Conservation (phyloP, 2,797 vertebrate genomes). For the Poliocrania exsul region DNA sequence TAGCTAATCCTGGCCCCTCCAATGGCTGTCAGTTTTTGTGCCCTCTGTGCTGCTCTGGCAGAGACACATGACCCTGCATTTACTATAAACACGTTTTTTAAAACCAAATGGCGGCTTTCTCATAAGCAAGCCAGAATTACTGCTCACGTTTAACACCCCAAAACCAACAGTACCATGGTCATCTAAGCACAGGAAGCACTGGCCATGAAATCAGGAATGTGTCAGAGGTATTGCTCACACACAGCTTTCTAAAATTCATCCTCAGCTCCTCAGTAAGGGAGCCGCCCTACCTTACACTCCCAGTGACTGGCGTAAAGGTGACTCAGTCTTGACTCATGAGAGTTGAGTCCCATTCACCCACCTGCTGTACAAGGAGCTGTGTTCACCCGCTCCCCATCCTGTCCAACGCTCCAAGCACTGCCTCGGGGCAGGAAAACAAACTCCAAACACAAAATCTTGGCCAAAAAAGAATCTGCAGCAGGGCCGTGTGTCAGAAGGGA, state of each 20-base stretch:
- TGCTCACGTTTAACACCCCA: neutral
- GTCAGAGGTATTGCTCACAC: neutral
- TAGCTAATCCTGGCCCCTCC: neutral
- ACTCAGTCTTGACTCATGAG: neutral
- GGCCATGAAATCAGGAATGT: neutral
- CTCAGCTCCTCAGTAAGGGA: neutral
- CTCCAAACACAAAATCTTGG: neutral
- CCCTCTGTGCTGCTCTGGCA: neutral
- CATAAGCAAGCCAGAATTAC: neutral
- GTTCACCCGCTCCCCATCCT: fast-evolving
- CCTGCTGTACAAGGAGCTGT: neutral
- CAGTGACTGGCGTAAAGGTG: neutral
- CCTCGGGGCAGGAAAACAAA: neutral
- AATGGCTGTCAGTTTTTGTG: neutral
- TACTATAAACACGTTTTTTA: neutral
- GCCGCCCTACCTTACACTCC: fast-evolving
- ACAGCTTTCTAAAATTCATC: neutral
- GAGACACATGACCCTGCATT: neutral
- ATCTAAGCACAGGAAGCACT: neutral
- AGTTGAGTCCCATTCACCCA: neutral
- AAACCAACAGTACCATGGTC: neutral
- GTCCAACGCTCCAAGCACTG: neutral
- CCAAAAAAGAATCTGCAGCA: neutral
- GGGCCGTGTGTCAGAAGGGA: fast-evolving
- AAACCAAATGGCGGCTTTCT: neutral